Base-by-base conservation (phyloP, 2,113 vertebrate genomes). In the Hippocampus abdominalis region DNA sequence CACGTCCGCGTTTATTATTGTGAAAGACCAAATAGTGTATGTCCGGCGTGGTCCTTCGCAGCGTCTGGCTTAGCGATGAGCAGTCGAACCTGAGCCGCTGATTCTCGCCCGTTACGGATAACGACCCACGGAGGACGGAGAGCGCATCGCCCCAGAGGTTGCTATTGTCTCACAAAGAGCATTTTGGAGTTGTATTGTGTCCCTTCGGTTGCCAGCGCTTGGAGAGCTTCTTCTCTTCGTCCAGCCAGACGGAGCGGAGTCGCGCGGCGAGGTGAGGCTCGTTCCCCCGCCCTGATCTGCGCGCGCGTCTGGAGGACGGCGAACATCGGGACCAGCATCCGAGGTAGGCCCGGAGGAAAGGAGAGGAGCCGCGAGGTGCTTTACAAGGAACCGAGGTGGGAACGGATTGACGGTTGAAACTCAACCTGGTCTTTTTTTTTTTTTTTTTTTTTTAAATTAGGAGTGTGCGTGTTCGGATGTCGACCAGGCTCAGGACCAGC, bases 251-350 rank as follows among this genome's bases (percentile, higher is more conserved):
- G 21, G 70, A 71, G 80, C 71, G 42, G 59, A 51, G 62, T 85
- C 76, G 88, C 90, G 91, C 87, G 84, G 87, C 81, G 74, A 86
- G 81, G 81, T 86, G 84, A 87, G 81, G 74, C 71, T 86, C 76
- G 71, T 82, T 85, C 78, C 88, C 84, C 91, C 90, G 81, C 91
- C 91, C 91, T 88, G 49, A 51, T 51, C 49, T 21, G 48, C 48
- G 70, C 82, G 66, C 18, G 71, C 82, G 66, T 59, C 62, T 66
- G 75, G 76, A 76, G 81, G 80, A 86, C 48, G 48, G 51, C 51
- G 21, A 53, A n/a, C 51, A n/a, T 53, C 21, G 9, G 20, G 20
- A 53, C 51, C 51, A 21, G 51, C 70, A 74, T 65, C 76, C 49
- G 60, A 59, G 67, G 67, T 40, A 61, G 73, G 71, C 61, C 68